Percentiles rank a stretch among this genome's conserved stretches.
These are phyloP conservation scores for Myopa testacea DNA, from an alignment of 2,888 invertebrate species.

Conservation along the genomic window DNA sequence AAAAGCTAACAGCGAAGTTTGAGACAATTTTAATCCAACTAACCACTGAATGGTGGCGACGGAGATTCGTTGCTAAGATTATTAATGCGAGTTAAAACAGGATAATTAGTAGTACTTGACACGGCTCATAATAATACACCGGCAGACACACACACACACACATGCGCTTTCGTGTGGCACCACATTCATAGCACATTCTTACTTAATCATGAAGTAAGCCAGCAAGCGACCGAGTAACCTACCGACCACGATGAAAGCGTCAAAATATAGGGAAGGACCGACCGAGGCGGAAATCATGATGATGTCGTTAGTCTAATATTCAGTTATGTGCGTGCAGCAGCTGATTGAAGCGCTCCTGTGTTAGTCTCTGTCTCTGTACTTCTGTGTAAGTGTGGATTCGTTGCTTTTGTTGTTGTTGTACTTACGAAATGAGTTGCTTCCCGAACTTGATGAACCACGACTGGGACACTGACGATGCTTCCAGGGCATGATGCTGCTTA, in stretches of 20 bases:
- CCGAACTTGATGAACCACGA: constrained; percentile 67
- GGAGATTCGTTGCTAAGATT: not conserved
- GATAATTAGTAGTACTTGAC: not conserved
- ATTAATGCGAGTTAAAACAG: not conserved
- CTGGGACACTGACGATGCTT: constrained; percentile 68
- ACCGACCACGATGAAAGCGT: not conserved
- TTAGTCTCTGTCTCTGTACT: too few relatives aligned
- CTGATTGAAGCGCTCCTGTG: not conserved
- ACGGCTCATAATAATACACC: not conserved
- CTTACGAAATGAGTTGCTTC: constrained; percentile 68
- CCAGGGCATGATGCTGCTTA: constrained; percentile 68
- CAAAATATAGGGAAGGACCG: not conserved
- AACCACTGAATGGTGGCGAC: not conserved
- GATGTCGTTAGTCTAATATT: not conserved
- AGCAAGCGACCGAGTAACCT: too few relatives aligned
- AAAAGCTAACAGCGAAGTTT: not conserved
- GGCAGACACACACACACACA: constrained; percentile 10
- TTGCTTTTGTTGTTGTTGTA: constrained; percentile 41
- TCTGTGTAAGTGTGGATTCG: not conserved
- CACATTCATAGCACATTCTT: not conserved
- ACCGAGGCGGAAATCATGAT: not conserved
- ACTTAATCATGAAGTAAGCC: too few relatives aligned
- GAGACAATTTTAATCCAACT: not conserved
- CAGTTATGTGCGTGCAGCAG: too few relatives aligned
- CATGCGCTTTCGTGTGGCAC: not conserved